Percentiles rank a stretch among this genome's conserved stretches.
Conservation (phyloP, 1,140 invertebrate genomes). For the Sesamia nonagrioides region DNA sequence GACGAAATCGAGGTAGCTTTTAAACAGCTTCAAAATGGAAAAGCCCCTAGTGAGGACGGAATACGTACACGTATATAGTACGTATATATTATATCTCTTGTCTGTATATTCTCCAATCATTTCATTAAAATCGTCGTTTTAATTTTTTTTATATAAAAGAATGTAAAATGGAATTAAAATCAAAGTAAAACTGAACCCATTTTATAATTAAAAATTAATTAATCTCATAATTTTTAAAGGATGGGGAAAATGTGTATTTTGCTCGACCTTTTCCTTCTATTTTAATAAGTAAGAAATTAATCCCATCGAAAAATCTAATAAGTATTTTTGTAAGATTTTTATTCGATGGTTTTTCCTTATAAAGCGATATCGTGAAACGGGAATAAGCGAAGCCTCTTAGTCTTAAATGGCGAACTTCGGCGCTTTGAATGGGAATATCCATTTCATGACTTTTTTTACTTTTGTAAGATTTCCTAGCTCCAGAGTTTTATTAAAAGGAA, state of each 20-base stretch:
- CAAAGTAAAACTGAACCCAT: constrained; percentile 3
- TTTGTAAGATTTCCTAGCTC: constrained; percentile 28
- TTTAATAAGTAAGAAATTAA: constrained; percentile 46
- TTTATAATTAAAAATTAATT: constrained; percentile 42
- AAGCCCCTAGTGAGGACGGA: no score
- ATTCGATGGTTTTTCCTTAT: constrained; percentile 17
- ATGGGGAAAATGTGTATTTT: constrained; percentile 32
- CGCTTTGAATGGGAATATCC: constrained; percentile 15
- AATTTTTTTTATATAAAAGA: neutral
- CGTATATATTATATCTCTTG: no score
- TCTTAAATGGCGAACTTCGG: constrained; percentile 21
- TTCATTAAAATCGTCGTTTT: neutral
- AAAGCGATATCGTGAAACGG: constrained; percentile 24
- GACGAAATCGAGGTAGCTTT: no score
- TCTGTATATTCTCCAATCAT: neutral
- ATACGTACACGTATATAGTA: no score
- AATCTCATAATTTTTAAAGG: constrained; percentile 25
- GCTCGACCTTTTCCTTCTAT: constrained; percentile 25
- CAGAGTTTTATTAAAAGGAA: constrained; percentile 11
- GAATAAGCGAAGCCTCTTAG: constrained; percentile 41
- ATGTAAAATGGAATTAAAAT: neutral
- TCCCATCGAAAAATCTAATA: constrained; percentile 36
- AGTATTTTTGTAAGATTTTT: constrained; percentile 39
- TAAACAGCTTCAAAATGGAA: no score
- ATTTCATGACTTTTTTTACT: constrained; percentile 20